phyloP scores from a whole-genome alignment of 1,140 invertebrate species.

The Harpegnathos saltator region DNA sequence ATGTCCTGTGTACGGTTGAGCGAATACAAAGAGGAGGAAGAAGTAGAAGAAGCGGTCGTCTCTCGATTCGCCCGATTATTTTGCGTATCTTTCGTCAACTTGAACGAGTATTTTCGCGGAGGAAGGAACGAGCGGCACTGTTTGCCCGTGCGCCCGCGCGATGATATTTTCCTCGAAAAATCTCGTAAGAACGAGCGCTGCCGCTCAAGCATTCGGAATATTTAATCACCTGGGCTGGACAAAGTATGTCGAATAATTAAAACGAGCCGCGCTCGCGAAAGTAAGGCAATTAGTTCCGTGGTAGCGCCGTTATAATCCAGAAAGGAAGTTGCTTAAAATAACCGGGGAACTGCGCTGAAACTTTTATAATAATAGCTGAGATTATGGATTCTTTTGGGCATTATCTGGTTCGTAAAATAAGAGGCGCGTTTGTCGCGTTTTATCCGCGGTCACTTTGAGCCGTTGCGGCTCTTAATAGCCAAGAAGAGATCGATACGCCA shows the following conservation, averaged over 20 bases:
- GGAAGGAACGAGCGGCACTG: too few species aligned
- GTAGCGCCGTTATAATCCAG: conserved; percentile 15
- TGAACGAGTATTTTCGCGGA: background rate
- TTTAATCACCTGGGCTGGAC: too few species aligned
- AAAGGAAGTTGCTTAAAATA: conserved; percentile 22
- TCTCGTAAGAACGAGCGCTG: background rate
- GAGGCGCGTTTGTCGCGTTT: background rate
- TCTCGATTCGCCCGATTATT: background rate
- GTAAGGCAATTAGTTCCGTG: background rate
- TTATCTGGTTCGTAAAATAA: background rate
- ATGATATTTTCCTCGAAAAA: background rate
- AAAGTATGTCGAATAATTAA: conserved; percentile 26
- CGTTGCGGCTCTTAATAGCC: background rate
- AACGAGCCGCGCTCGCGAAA: background rate
- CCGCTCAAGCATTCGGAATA: background rate
- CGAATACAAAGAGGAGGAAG: background rate
- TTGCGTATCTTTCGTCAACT: background rate
- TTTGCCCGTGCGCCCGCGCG: too few species aligned
- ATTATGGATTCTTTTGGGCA: conserved; percentile 26
- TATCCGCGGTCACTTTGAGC: background rate
- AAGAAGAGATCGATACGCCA: conserved; percentile 20
- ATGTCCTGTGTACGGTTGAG: background rate
- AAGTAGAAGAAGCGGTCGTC: too few species aligned
- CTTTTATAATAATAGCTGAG: conserved; percentile 19
- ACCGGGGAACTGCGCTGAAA: background rate